Evolutionary conservation across 2,113 vertebrate species (phyloP).

Genomic region (Gavia stellata): DNA sequence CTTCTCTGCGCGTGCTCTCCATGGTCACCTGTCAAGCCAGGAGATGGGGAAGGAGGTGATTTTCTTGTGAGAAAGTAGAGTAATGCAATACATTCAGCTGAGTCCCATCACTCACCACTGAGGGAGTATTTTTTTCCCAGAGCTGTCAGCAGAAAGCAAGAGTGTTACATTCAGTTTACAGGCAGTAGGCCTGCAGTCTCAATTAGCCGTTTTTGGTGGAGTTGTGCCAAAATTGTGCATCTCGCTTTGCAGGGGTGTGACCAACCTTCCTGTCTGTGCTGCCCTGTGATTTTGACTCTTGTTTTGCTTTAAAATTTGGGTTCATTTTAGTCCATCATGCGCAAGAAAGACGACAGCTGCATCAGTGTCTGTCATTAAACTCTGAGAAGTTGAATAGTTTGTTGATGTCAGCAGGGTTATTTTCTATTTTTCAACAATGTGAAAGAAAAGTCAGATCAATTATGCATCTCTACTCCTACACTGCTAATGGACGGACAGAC

Average conservation of each 20-base stretch:
- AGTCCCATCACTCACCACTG: not conserved
- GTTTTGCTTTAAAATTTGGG: not conserved
- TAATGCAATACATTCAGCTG: not conserved
- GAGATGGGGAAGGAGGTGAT: not conserved
- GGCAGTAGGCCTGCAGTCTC: not conserved
- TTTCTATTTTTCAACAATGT: conserved; percentile 17
- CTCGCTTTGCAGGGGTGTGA: fast-evolving
- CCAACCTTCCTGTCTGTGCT: not conserved
- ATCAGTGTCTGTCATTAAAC: not conserved
- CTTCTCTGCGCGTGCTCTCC: not conserved
- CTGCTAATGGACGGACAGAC: not conserved
- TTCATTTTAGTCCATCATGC: not conserved
- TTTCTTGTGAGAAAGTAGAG: not conserved
- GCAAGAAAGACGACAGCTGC: not conserved
- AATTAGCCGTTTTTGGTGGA: not conserved
- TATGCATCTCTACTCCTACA: not conserved
- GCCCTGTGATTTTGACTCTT: not conserved
- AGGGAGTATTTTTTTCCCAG: not conserved
- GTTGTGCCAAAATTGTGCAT: not conserved
- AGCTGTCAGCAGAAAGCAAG: not conserved
- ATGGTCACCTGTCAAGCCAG: not conserved
- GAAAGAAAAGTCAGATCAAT: conserved; percentile 3
- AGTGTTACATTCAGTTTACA: not conserved
- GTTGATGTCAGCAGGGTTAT: not conserved
- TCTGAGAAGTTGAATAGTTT: not conserved